Percentiles rank a stretch among this genome's conserved stretches.
Conservation (phyloP, 2,888 invertebrate genomes). For the Villa cingulata region DNA sequence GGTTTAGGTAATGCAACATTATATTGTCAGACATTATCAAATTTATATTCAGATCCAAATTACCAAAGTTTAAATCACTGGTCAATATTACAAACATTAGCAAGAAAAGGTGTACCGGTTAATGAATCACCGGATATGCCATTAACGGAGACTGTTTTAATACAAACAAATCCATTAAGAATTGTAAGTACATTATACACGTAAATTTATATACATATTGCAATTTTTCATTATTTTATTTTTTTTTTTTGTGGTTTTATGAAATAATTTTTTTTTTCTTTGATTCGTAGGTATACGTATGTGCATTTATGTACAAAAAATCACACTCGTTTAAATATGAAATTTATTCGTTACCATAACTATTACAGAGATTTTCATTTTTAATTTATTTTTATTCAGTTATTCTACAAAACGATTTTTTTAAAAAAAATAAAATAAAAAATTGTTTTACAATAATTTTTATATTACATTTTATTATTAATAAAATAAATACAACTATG, state of each 20-base stretch:
- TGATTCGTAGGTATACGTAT: too few relatives aligned
- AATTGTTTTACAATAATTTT: too few relatives aligned
- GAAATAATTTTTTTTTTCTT: too few relatives aligned
- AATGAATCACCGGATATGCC: constrained; percentile 71
- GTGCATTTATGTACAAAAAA: too few relatives aligned
- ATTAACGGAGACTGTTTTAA: constrained; percentile 89
- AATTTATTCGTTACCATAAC: too few relatives aligned
- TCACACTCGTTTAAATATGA: too few relatives aligned
- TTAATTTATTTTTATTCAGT: too few relatives aligned
- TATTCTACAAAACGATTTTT: too few relatives aligned
- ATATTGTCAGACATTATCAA: constrained; percentile 85
- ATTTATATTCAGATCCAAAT: constrained; percentile 92
- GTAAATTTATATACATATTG: not conserved
- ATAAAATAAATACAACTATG: too few relatives aligned
- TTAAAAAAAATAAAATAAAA: too few relatives aligned
- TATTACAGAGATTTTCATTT: too few relatives aligned
- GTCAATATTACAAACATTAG: constrained; percentile 85
- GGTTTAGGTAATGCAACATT: constrained; percentile 86
- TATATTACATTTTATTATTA: too few relatives aligned
- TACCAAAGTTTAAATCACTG: constrained; percentile 92
- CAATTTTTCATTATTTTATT: not conserved
- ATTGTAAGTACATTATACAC: constrained; percentile 49
- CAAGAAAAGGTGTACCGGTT: constrained; percentile 80
- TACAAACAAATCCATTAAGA: constrained; percentile 88
- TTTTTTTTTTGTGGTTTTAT: not conserved